Percentiles rank a stretch among this genome's conserved stretches.
Conservation (phyloP, 1,140 invertebrate species). For the Bursaphelenchus mucronatus region DNA sequence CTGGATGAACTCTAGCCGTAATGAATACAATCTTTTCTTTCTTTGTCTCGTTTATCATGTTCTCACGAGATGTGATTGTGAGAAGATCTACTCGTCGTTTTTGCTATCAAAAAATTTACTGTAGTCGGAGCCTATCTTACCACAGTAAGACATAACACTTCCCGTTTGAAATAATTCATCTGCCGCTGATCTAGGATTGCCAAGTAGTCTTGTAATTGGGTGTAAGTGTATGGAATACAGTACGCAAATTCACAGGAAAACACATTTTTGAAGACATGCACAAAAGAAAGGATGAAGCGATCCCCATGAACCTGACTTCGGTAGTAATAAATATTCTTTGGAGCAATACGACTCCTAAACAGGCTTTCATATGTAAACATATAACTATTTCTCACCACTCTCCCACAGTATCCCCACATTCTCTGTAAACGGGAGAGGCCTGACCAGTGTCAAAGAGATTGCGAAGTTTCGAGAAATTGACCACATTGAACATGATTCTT, state of each 20-base stretch:
- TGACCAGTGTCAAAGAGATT: constrained; percentile 83
- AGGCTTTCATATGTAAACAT: constrained; percentile 37
- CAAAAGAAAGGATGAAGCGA: constrained; percentile 86
- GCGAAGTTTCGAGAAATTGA: constrained; percentile 86
- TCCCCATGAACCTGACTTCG: constrained; percentile 80
- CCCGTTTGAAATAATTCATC: constrained; percentile 68
- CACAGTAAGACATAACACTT: constrained; percentile 71
- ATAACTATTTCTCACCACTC: constrained; percentile 33
- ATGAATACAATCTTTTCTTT: constrained; percentile 67
- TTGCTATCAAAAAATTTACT: constrained; percentile 73
- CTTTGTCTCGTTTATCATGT: constrained; percentile 48
- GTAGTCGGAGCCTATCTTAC: constrained; percentile 62
- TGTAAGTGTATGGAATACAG: constrained; percentile 88
- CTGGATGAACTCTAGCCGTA: constrained; percentile 77
- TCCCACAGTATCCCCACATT: constrained; percentile 7
- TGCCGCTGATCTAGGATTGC: constrained; percentile 70
- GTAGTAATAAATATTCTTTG: constrained; percentile 85
- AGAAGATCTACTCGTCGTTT: constrained; percentile 79
- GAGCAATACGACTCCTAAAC: constrained; percentile 75
- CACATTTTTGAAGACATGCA: constrained; percentile 87
- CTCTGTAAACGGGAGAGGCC: constrained; percentile 75
- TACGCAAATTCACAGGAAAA: constrained; percentile 85
- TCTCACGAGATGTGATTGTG: constrained; percentile 70
- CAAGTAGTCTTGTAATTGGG: constrained; percentile 77
- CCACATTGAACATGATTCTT: constrained; percentile 92